Base-by-base conservation (phyloP, 2,113 vertebrate species). In the Urocynchramus pylzowi region DNA sequence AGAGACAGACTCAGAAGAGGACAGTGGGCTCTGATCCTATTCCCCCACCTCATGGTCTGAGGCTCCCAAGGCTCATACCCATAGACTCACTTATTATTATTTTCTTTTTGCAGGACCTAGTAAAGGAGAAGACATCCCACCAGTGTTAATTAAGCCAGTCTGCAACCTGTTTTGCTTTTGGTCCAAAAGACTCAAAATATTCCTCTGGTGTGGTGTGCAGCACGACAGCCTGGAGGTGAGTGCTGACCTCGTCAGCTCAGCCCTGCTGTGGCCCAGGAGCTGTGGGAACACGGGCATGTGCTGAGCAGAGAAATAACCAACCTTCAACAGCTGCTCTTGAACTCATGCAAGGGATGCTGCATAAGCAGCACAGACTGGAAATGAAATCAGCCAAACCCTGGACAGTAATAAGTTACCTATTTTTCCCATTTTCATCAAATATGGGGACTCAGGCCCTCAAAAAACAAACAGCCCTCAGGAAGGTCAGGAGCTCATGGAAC, bases 81-180 rank as follows among this genome's bases (percentile, higher is more conserved):
- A 0, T 1, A 31, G n/a, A 30, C 10, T 7, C 2, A 4, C 0
- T 0, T 3, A 15, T 24, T 4, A 1, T 5, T 39, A 26, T 33
- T 82, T 77, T 89, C 20, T 81, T 63, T 49, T 78, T 82, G 68
- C 65, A 99, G 99, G 99, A 61, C 93, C 47, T 10, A 95, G 41
- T 24, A 98, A 93, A 57, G 98, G 97, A 53, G 84, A 98, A 69
- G 95, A 98, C 33, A 87, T 99, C 81, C 97, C 97, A 22, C 98
- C 99, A 7, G 61, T 91, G n/a, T 84, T 98, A 85, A 98, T 98
- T 86, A 97, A 98, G 31, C 98, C 98, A 6, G 78, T 99, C 44
- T 98, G 98, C 85, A 97, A 99, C 65, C 59, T 97, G 23, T 98
- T 98, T 87, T 99, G 98, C 88, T 99, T 98, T 95, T 99, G 98